Evolutionary conservation across 2,113 vertebrate species (phyloP).

Genomic region (Geothlypis trichas): DNA sequence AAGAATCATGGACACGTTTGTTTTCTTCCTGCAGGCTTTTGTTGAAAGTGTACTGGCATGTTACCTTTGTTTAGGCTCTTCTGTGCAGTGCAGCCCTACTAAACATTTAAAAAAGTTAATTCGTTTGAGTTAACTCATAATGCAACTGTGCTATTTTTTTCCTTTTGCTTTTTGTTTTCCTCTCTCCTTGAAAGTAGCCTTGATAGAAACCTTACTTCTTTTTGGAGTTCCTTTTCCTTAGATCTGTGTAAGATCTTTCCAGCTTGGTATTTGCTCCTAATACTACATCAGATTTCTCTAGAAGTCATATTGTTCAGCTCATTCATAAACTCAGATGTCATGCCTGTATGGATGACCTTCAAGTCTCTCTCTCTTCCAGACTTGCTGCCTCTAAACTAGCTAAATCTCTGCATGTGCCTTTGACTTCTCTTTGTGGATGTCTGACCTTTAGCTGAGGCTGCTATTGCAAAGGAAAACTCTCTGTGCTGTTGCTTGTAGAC

Average conservation of each 20-base stretch:
- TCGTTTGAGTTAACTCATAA: background rate
- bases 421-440: background rate
- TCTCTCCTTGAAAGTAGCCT: background rate
- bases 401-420: background rate
- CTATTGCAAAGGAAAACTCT: background rate
- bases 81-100: background rate
- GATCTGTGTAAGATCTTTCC: background rate
- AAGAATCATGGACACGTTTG: background rate
- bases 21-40: background rate
- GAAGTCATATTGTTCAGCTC: background rate
- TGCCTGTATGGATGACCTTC: background rate
- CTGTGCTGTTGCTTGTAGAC: background rate
- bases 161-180: background rate
- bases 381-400: background rate
- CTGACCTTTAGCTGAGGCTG: background rate
- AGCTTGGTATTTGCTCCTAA: background rate
- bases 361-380: background rate
- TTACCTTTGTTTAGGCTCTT: background rate
- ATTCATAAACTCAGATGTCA: background rate
- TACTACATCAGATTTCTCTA: background rate
- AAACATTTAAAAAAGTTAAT: background rate
- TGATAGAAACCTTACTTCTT: background rate
- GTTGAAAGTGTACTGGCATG: background rate
- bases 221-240: background rate
- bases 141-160: background rate